Base-by-base conservation (phyloP, 2,888 invertebrate genomes). In the Patella ulyssiponensis region DNA sequence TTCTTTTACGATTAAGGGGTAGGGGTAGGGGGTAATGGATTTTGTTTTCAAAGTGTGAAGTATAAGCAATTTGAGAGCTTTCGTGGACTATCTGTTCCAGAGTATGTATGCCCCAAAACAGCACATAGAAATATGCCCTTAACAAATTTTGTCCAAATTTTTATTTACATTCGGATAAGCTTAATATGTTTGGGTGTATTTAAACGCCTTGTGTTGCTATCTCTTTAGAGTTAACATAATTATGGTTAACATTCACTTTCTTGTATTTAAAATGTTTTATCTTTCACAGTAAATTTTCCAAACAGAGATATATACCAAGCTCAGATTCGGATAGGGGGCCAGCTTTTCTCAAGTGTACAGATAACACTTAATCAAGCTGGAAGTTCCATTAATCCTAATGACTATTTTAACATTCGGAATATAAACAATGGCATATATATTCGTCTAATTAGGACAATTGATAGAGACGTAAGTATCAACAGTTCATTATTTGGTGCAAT, bases 381-480 rank as follows among this genome's bases (percentile, higher is more conserved):
- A 1, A 78, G 83, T 3, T 64, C 70, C 5, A 58, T 83, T 23
- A 56, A 73, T 70, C 85, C 85, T 1, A 80, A 79, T 56, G 53
- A 79, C 1, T 84, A 81, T 73, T 85, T 86, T 76, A 15, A 33
- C 1, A 9, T 85, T 20, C 78, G 81, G 69, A 79, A 76, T 17
- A 76, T 71, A 64, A 51, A 54, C 1, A 70, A 23, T 53, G 85
- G 82, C 9, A 81, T 79, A 5, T 84, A 82, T 71, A 71, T 87
- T 52, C 74, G 81, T 14, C 77, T 86, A 44, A 73, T 77, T 52
- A 95, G 95, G 76, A 82, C 81, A 1, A 71, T 88, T 11, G 86
- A 88, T 74, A 78, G 88, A 81, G 88, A 88, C 83, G 88, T 87
- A 83, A 82, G 88, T 85, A 9, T 64, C 23, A 27, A 27, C 53